phyloP scores from a whole-genome alignment of 1,140 invertebrate species.

The Ephestia elutella region DNA sequence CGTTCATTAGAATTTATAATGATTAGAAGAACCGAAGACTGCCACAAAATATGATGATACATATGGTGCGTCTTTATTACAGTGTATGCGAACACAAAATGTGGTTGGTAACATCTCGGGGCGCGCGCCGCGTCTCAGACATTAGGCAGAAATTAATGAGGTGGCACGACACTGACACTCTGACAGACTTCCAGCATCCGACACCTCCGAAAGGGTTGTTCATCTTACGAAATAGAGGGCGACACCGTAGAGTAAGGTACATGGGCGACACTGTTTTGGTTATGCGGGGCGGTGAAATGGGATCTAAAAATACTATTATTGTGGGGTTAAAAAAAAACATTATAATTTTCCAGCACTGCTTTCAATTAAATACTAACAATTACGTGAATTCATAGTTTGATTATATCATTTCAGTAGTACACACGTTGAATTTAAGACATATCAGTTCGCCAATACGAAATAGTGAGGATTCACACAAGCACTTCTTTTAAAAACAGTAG shows the following conservation, averaged over 20 bases:
- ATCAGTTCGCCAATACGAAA: not conserved
- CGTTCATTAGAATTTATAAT: conserved; percentile 21
- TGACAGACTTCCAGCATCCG: conserved; percentile 39
- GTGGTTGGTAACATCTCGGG: conserved; percentile 27
- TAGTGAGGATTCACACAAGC: not conserved
- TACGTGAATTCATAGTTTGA: no score
- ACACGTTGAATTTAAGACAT: no score
- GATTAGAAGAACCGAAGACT: conserved; percentile 16
- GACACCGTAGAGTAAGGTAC: no score
- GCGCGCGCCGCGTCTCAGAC: conserved; percentile 42
- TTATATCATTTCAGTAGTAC: no score
- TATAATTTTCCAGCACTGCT: no score
- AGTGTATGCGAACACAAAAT: conserved; percentile 50
- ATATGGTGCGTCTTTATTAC: conserved; percentile 33
- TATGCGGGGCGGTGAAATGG: no score
- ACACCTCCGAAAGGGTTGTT: conserved; percentile 36
- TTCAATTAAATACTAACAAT: no score
- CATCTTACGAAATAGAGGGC: conserved; percentile 29
- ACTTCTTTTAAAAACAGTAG: no score
- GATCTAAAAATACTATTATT: no score
- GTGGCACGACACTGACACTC: conserved; percentile 40
- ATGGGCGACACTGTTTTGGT: no score
- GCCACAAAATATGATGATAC: conserved; percentile 23
- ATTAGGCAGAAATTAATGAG: conserved; percentile 67
- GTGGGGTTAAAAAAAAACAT: no score